Base-by-base conservation (phyloP, 2,797 vertebrate species). In the Brotula barbata region DNA sequence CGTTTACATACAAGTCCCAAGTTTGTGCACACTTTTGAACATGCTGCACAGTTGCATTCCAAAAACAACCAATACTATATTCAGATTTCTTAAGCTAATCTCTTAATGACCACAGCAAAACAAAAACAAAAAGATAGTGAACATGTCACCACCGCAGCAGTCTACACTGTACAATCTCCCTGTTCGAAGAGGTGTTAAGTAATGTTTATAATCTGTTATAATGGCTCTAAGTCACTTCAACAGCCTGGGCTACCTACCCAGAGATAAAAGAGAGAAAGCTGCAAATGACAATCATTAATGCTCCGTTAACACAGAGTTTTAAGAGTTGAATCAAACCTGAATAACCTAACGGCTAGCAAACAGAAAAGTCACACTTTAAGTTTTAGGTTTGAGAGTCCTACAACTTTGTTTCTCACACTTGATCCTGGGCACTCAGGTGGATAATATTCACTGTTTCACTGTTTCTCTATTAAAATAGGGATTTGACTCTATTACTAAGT, bases 11-110 rank as follows among this genome's bases (percentile, higher is more conserved):
- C 87, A 89, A 91, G 92, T 93, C 89, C 92, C 91, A 94, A 94
- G 92, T 91, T 93, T 91, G 91, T 93, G 94, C 93, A 95, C 92
- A 93, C 91, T 91, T 77, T 45, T 89, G 90, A 94, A 93, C 95
- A 97, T 96, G 95, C 95, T 93, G 89, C 91, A 94, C 88, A 64
- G 87, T 75, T 91, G 93, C 94, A 95, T 95, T 95, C 92, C 92
- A 89, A 91, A 90, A 89, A 92, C 77, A 91, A 90, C 88, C 87
- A 83, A 89, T 90, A 92, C 88, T 91, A 88, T 89, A 91, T 82
- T 93, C 87, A 90, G 87, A 92, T 87, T 84, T 68, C 42, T 69
- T 62, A 84, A 82, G 63, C 56, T 75, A 81, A 81, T 83, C 80
- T 88, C 83, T 78, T 83, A 42, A 48, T 44, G 44, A 25, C 19